Evolutionary conservation across 2,113 vertebrate species (phyloP).

Genomic region (Melanocharis versteri): DNA sequence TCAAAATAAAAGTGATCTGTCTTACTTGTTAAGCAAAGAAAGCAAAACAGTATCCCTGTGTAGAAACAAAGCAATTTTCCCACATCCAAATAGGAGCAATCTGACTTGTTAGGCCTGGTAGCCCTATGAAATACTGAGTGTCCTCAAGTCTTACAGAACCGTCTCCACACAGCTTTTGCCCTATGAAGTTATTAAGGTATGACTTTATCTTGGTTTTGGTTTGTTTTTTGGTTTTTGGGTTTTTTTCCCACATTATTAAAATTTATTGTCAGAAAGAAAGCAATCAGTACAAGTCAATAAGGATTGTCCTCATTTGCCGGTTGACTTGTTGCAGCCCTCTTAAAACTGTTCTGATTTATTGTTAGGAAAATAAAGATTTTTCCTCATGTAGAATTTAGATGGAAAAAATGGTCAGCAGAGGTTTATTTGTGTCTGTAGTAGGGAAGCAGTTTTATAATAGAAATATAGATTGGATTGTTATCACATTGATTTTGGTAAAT

Average conservation of each 20-base stretch:
- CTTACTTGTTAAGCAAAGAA: not conserved
- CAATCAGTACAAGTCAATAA: not conserved
- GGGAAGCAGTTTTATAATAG: not conserved
- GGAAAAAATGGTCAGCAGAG: not conserved
- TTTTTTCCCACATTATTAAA: not conserved
- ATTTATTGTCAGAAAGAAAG: not conserved
- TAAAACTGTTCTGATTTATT: not conserved
- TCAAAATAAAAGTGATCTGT: not conserved
- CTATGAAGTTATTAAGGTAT: not conserved
- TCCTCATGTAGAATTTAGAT: not conserved
- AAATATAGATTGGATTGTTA: not conserved
- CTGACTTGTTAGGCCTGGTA: not conserved
- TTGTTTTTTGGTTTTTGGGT: no score
- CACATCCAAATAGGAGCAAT: not conserved
- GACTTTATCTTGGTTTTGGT: rapidly evolving
- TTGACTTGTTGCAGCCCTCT: not conserved
- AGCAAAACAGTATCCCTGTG: not conserved
- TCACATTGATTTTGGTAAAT: not conserved
- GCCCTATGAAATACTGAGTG: not conserved
- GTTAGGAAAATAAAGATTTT: not conserved
- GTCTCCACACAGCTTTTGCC: not conserved
- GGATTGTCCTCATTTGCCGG: not conserved
- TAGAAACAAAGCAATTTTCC: not conserved
- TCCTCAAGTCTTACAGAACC: not conserved
- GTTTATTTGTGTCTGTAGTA: not conserved